Evolutionary conservation across 2,888 invertebrate species (phyloP).

Genomic region (Drosophila nr. medialis): DNA sequence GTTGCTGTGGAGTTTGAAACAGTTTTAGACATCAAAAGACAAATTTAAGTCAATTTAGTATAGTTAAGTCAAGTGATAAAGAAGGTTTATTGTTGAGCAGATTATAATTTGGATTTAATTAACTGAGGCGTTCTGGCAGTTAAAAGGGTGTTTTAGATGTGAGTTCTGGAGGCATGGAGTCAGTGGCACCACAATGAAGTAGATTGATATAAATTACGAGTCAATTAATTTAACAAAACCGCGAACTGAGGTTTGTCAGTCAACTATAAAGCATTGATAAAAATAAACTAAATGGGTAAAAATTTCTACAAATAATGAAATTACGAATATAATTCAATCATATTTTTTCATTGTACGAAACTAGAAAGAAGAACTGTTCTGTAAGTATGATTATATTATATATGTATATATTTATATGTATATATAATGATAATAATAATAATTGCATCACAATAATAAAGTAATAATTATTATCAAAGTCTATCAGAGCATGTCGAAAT

Average conservation of each 20-base stretch:
- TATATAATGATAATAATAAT: not conserved
- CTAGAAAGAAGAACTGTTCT: no score
- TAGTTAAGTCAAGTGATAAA: not conserved
- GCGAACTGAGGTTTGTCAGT: not conserved
- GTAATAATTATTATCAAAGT: not conserved
- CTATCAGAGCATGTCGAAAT: not conserved
- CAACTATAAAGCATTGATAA: not conserved
- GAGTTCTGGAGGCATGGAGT: not conserved
- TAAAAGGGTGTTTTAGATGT: no score
- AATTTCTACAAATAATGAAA: no score
- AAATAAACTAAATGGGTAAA: no score
- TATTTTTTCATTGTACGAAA: no score
- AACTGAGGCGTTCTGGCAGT: not conserved
- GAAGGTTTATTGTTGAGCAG: not conserved
- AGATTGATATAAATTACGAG: not conserved
- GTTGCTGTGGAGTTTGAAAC: not conserved
- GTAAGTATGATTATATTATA: no score
- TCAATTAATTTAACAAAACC: not conserved
- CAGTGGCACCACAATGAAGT: not conserved
- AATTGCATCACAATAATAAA: not conserved
- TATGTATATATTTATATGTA: no score
- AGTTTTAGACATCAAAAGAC: not conserved
- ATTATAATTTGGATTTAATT: not conserved
- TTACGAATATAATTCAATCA: no score
- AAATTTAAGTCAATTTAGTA: not conserved